Evolutionary conservation across 2,888 invertebrate genomes (phyloP).

Genomic region (Linnaemya tessellans): DNA sequence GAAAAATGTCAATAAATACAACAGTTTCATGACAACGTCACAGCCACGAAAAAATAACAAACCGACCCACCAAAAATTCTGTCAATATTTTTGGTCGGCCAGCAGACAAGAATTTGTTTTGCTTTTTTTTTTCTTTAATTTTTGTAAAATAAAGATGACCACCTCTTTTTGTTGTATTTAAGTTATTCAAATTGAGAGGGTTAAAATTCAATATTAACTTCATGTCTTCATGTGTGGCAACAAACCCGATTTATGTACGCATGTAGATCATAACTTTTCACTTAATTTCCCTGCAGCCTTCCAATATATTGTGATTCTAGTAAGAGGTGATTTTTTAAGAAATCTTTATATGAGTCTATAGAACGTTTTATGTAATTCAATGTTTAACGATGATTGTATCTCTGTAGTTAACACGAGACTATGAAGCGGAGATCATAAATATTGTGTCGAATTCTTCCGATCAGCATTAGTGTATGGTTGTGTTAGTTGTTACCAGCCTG

Average conservation of each 20-base stretch:
- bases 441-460: too few relatives aligned
- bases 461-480: too few relatives aligned
- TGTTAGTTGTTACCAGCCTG: too few relatives aligned
- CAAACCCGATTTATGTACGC: background rate
- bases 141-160: constrained; percentile 45
- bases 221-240: background rate
- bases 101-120: background rate
- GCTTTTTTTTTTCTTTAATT: background rate
- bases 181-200: background rate
- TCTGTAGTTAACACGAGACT: too few relatives aligned
- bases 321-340: too few relatives aligned
- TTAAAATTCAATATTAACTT: background rate
- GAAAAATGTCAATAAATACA: constrained; percentile 81
- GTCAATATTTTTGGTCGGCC: constrained; percentile 49
- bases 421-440: too few relatives aligned
- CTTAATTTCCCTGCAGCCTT: too few relatives aligned
- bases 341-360: too few relatives aligned
- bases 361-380: too few relatives aligned
- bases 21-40: constrained; percentile 74
- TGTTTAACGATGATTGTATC: too few relatives aligned
- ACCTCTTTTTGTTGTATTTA: background rate
- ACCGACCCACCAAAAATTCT: constrained; percentile 64
- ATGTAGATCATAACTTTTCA: too few relatives aligned
- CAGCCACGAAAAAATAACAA: constrained; percentile 64
- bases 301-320: too few relatives aligned